Base-by-base conservation (phyloP, 2,797 vertebrate genomes). In the Dipus sagitta region DNA sequence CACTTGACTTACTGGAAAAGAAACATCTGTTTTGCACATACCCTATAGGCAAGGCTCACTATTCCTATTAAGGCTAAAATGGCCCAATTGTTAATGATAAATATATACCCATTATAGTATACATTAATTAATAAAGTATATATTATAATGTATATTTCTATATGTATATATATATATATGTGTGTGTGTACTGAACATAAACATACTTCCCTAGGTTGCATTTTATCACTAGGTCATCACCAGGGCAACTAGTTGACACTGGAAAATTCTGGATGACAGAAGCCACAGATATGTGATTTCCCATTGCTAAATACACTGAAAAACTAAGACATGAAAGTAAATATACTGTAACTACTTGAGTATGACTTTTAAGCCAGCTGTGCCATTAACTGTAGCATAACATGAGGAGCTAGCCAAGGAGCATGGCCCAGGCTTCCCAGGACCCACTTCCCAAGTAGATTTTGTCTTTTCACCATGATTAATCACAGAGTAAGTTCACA, bases 271-370 rank as follows among this genome's bases (percentile, higher is more conserved):
- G 32, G 1, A 91, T 89, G 87, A 89, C n/a, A 62, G 72, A 87
- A 90, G 75, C 23, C 89, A 74, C 4, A 34, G 38, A 85, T 47
- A 23, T 92, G 15, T 86, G 60, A 78, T 85, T 11, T 92, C 9
- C 85, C 24, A 89, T 13, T 75, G 64, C 23, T 76, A 54, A 28
- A 71, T 88, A 88, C 47, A 70, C 58, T 82, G 74, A 74, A 88
- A 91, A 88, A 64, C 20, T 82, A 84, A 87, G 12, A 77, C 81
- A 20, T 88, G 86, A 76, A 90, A 85, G 91, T 52, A 81, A 88
- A 65, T 38, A 47, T 4, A 77, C 62, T 68, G 13, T 20, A 80
- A 64, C 62, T 77, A 76, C 42, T 78, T 47, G 93, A 60, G 81
- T 24, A 14, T 62, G 58, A 23, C 14, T 88, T 82, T 86, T 85